Conservation (phyloP, 2,113 vertebrate genomes). For the Monarcha castaneiventris region DNA sequence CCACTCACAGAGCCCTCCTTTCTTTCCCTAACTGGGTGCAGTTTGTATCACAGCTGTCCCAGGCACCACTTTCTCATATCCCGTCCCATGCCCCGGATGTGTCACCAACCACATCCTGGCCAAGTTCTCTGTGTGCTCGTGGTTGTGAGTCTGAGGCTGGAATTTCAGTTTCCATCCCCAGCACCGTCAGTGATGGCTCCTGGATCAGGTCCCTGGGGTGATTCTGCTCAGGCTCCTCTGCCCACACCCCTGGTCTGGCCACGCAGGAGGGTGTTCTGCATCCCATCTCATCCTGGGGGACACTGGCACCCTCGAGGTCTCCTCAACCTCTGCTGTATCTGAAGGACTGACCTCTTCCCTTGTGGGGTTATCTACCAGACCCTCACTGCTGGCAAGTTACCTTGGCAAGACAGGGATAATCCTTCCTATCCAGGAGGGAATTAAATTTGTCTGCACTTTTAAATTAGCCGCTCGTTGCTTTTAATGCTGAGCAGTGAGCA, state of each 20-base stretch:
- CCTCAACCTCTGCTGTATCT: not conserved
- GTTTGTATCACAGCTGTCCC: not conserved
- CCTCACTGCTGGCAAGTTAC: not conserved
- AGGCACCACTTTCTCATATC: not conserved
- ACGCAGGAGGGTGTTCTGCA: not conserved
- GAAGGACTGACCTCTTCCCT: not conserved
- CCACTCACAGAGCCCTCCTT: too few species aligned
- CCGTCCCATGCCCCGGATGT: not conserved
- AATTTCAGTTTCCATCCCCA: not conserved
- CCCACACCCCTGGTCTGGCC: not conserved
- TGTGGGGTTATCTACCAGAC: not conserved
- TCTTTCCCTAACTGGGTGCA: too few species aligned
- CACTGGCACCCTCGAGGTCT: rapidly evolving
- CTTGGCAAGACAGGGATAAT: not conserved
- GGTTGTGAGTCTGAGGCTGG: not conserved
- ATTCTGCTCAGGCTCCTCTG: not conserved
- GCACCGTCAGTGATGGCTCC: not conserved
- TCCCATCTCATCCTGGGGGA: not conserved
- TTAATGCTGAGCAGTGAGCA: not conserved
- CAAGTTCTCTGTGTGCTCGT: rapidly evolving
- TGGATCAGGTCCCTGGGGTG: not conserved
- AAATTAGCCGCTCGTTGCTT: not conserved
- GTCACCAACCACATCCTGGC: not conserved
- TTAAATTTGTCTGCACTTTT: not conserved
- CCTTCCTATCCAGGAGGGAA: not conserved